Conservation (phyloP, 2,888 invertebrate species). For the Arctia plantaginis region DNA sequence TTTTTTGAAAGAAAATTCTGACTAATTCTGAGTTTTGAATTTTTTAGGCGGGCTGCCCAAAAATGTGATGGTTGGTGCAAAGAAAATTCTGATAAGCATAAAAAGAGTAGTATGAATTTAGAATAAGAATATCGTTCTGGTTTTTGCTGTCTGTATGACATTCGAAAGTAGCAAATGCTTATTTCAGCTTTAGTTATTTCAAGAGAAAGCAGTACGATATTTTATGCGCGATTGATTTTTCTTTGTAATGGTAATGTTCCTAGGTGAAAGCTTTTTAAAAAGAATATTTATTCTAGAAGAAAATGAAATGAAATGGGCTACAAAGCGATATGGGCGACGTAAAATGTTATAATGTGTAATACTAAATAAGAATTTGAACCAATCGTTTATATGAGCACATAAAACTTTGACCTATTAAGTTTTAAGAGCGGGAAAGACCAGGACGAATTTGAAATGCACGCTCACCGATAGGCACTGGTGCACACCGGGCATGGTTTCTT, state of each 20-base stretch:
- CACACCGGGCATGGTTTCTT: too few relatives aligned
- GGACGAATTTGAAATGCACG: too few relatives aligned
- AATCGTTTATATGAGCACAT: neutral
- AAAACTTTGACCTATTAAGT: too few relatives aligned
- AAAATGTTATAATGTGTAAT: neutral
- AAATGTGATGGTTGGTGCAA: too few relatives aligned
- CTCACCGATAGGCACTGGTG: too few relatives aligned
- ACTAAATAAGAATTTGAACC: neutral
- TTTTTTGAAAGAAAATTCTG: neutral
- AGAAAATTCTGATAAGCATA: too few relatives aligned
- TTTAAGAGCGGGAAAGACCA: too few relatives aligned
- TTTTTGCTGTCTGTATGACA: neutral
- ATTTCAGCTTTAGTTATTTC: neutral
- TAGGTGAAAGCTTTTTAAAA: neutral
- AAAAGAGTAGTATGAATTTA: neutral
- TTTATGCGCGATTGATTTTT: neutral
- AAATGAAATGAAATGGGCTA: neutral
- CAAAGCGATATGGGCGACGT: neutral
- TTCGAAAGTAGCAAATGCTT: neutral
- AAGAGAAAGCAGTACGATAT: neutral
- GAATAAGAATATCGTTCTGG: neutral
- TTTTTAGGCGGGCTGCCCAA: too few relatives aligned
- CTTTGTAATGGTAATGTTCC: neutral
- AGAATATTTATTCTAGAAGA: neutral
- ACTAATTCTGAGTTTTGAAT: too few relatives aligned